Conservation (phyloP, 2,888 invertebrate species). For the Acronicta alni region DNA sequence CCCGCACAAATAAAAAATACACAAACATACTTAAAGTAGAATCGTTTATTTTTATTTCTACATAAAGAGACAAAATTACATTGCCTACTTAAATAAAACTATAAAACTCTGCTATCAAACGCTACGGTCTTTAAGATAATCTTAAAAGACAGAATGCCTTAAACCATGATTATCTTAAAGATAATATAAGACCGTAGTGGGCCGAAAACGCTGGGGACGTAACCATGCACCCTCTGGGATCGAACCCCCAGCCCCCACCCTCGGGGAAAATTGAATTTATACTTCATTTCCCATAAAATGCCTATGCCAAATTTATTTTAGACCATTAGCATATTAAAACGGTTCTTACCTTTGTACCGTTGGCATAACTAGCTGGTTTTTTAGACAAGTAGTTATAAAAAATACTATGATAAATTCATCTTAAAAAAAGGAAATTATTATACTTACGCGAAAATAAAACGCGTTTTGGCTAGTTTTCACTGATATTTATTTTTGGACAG, state of each 20-base stretch:
- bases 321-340: constrained; percentile 87
- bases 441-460: too few relatives aligned
- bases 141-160: constrained; percentile 56
- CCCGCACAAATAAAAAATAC: constrained; percentile 54
- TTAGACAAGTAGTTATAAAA: too few relatives aligned
- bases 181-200: constrained; percentile 55
- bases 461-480: too few relatives aligned
- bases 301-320: constrained; percentile 86
- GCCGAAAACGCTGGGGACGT: constrained; percentile 29
- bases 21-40: constrained; percentile 43
- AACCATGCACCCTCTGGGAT: constrained; percentile 33
- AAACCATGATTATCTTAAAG: constrained; percentile 68
- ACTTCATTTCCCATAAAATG: constrained; percentile 83
- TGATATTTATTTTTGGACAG: too few relatives aligned
- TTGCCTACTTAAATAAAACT: constrained; percentile 50
- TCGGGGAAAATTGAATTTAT: constrained; percentile 80
- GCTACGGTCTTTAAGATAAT: constrained; percentile 51
- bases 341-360: constrained; percentile 73
- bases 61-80: constrained; percentile 48
- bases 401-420: constrained; percentile 12
- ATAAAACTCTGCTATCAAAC: constrained; percentile 52
- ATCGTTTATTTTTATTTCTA: constrained; percentile 47
- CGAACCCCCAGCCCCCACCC: constrained; percentile 44
- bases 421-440: too few relatives aligned
- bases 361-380: constrained; percentile 57